A percentile compares a stretch with the other conserved stretches of the same genome.
Conservation (phyloP, 2,888 invertebrate genomes). For the Marronus borbonicus region DNA sequence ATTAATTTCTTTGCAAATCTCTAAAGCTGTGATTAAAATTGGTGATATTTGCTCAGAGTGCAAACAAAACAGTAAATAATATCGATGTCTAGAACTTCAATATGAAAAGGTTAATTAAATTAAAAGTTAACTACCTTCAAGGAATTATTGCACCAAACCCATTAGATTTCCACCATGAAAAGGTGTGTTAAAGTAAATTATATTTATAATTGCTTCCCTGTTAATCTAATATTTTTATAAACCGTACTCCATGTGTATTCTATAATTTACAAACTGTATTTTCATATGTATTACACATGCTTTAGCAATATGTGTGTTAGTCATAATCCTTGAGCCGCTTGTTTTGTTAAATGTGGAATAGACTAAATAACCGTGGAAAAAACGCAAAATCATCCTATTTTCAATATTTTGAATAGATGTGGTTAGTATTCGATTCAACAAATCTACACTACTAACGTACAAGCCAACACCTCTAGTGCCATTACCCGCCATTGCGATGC, state of each 20-base stretch:
- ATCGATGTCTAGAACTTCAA: too few species aligned
- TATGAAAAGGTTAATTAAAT: too few species aligned
- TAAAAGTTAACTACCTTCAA: too few species aligned
- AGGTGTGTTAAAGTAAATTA: neutral
- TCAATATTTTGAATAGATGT: slow-evolving; percentile 7
- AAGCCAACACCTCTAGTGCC: slow-evolving; percentile 17
- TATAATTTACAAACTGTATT: neutral
- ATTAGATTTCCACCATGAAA: too few species aligned
- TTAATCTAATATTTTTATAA: neutral
- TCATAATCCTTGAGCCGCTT: neutral
- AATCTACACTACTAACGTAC: slow-evolving; percentile 7
- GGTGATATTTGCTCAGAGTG: too few species aligned
- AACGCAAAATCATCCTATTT: slow-evolving; percentile 46
- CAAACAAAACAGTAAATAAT: too few species aligned
- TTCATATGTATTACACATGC: slow-evolving; percentile 21
- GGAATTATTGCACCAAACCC: too few species aligned
- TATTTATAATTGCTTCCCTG: neutral
- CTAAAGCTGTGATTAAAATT: too few species aligned
- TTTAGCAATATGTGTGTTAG: slow-evolving; percentile 38
- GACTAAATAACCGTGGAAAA: slow-evolving; percentile 15
- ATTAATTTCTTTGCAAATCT: too few species aligned
- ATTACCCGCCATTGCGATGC: slow-evolving; percentile 13
- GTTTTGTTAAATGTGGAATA: slow-evolving; percentile 30
- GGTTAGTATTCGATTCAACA: slow-evolving; percentile 10
- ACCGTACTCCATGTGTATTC: neutral